phyloP scores from a whole-genome alignment of 2,113 vertebrate species.

The Neopipo cinnamomea region DNA sequence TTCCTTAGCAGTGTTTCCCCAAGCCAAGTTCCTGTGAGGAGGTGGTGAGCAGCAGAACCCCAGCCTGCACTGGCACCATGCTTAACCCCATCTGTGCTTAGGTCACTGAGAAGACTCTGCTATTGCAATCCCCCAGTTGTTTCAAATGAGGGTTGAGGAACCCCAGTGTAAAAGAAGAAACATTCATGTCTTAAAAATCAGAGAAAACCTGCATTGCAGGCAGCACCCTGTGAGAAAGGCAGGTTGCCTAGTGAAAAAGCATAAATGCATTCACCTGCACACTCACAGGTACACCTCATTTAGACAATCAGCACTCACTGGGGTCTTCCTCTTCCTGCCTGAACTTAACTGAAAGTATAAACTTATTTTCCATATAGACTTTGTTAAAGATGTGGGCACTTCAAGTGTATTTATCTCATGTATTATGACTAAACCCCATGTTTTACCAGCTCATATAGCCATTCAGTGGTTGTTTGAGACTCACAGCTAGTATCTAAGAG shows the following conservation, averaged over 20 bases:
- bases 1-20: not conserved
- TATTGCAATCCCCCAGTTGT: accelerated
- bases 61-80: accelerated
- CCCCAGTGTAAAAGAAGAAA: not conserved
- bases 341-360: not conserved
- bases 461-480: not conserved
- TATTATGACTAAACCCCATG: not conserved
- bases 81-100: not conserved
- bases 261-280: not conserved
- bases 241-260: not conserved
- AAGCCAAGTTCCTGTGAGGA: not conserved
- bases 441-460: not conserved
- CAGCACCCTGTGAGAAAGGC: not conserved
- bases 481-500: not conserved
- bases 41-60: not conserved
- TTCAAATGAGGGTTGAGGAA: not conserved
- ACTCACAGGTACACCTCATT: not conserved
- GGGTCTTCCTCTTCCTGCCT: not conserved
- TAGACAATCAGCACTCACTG: not conserved
- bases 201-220: not conserved
- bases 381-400: not conserved
- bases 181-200: not conserved
- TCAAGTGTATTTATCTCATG: not conserved
- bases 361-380: not conserved
- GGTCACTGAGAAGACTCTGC: not conserved